A percentile compares a stretch with the other conserved stretches of the same genome.
These are phyloP conservation scores for Halichoeres trimaculatus DNA, from an alignment of 2,113 vertebrate species.

Conservation along the genomic window DNA sequence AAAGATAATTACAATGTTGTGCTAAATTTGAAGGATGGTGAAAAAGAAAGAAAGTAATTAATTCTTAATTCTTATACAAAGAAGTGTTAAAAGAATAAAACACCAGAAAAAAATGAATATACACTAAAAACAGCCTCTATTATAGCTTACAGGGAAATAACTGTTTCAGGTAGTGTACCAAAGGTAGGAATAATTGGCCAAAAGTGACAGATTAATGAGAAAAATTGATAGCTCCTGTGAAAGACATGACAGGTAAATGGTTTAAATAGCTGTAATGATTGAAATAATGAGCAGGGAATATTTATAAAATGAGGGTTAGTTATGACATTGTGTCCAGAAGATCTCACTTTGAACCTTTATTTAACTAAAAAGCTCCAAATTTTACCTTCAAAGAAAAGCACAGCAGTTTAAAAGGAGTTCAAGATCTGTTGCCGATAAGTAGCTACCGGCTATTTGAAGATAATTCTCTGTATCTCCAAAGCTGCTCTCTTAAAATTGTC, in stretches of 20 bases:
- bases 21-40: no score
- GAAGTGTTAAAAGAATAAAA: neutral
- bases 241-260: neutral
- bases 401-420: neutral
- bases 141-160: no score
- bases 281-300: neutral
- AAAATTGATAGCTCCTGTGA: neutral
- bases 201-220: neutral
- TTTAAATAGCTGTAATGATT: neutral
- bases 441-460: slow-evolving; percentile 21
- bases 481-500: slow-evolving; percentile 30
- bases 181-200: neutral
- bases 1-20: no score
- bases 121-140: no score
- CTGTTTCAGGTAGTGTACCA: neutral
- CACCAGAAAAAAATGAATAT: no score
- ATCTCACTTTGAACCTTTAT: neutral
- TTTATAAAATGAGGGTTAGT: neutral
- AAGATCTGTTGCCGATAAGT: slow-evolving; percentile 2
- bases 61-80: neutral
- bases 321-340: neutral
- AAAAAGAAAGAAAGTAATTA: neutral
- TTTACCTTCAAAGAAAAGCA: neutral
- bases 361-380: neutral
- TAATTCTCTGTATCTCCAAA: slow-evolving; percentile 15